Evolutionary conservation across 2,888 invertebrate genomes (phyloP).

Genomic region (Troides helena): DNA sequence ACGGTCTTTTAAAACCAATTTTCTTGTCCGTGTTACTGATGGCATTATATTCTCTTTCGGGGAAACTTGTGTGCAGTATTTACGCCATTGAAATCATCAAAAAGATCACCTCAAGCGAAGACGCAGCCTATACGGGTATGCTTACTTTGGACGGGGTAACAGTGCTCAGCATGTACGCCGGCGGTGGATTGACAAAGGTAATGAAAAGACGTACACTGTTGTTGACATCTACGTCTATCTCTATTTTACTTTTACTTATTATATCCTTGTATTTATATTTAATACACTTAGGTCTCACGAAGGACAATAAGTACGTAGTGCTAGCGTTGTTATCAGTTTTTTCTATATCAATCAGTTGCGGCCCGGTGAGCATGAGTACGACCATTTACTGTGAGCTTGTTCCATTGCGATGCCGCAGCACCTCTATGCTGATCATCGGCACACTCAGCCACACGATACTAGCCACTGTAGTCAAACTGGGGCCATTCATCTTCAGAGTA

Average conservation of each 20-base stretch:
- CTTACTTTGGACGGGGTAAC: constrained; percentile 44
- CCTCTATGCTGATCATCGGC: constrained; percentile 12
- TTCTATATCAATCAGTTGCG: constrained; percentile 55
- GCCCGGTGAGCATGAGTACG: constrained; percentile 56
- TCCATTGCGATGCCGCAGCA: constrained; percentile 28
- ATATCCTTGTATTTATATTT: constrained; percentile 37
- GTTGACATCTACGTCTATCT: constrained; percentile 32
- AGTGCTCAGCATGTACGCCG: constrained; percentile 52
- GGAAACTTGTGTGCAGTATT: constrained; percentile 38
- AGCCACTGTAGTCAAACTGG: constrained; percentile 28
- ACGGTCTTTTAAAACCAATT: constrained; percentile 46
- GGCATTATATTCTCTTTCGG: constrained; percentile 38
- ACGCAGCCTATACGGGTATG: constrained; percentile 42
- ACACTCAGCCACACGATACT: constrained; percentile 7
- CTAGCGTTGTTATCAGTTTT: constrained; percentile 46
- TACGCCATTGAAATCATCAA: constrained; percentile 40
- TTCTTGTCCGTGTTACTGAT: constrained; percentile 39
- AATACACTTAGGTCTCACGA: constrained; percentile 27
- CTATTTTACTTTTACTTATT: constrained; percentile 32
- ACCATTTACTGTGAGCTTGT: constrained; percentile 45
- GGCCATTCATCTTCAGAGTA: constrained; percentile 33
- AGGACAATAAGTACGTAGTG: constrained; percentile 40
- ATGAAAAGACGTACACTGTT: constrained; percentile 45
- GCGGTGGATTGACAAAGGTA: constrained; percentile 49
- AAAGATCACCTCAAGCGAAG: constrained; percentile 37